These are phyloP conservation scores for Cisticola juncidis DNA, from an alignment of 2,113 vertebrate species.

Conservation along the genomic window DNA sequence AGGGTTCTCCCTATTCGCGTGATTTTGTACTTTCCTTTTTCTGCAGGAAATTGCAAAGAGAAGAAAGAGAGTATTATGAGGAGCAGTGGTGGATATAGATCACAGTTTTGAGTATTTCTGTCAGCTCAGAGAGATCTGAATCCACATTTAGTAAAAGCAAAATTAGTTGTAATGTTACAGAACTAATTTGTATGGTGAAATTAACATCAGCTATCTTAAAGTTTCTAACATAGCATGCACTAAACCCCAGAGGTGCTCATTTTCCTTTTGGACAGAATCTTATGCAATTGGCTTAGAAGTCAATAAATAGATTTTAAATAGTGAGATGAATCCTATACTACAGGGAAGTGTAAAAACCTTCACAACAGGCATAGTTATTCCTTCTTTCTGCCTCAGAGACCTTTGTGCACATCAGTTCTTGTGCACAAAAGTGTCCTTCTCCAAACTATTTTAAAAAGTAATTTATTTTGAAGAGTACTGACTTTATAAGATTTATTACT, in stretches of 20 bases:
- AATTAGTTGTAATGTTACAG: neutral
- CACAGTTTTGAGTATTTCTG: neutral
- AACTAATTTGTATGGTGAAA: neutral
- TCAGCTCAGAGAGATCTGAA: neutral
- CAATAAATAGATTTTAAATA: neutral
- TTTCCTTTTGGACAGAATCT: neutral
- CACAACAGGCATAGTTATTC: neutral
- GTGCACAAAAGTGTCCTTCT: neutral
- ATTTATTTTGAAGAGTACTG: neutral
- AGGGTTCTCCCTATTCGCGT: neutral
- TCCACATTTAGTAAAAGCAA: neutral
- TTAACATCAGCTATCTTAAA: neutral
- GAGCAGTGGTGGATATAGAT: neutral
- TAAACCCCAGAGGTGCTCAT: neutral
- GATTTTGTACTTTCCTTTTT: neutral
- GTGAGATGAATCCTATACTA: neutral
- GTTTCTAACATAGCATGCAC: neutral
- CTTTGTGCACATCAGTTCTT: neutral
- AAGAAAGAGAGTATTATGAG: neutral
- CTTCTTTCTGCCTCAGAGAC: neutral
- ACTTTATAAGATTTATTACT: neutral
- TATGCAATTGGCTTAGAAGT: neutral
- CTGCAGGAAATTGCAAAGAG: neutral
- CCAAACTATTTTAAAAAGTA: neutral
- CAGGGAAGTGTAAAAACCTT: neutral